Evolutionary conservation across 2,797 vertebrate species (phyloP), one percentile per base, ranked within the genome.

Genomic region (Bufotes viridis): DNA sequence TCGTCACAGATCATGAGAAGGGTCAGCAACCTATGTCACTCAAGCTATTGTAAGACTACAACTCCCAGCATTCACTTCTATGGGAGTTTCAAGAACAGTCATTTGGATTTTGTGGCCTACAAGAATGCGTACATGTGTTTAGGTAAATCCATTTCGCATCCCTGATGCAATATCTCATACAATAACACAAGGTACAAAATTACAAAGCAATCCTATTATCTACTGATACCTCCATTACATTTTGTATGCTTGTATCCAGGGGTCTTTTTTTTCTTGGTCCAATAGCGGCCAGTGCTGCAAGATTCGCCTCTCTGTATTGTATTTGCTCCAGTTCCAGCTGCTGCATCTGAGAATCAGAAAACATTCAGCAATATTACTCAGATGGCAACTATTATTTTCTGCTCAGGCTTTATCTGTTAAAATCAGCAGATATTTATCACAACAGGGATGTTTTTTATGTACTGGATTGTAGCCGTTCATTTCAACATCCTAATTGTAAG

Each of bases 221-320:
- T 14, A 15, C 15, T 55, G 51, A 24, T 93, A 98, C 97, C 96
- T 97, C 95, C 8, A 91, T 92, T 34, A 94, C 92, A 34, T 92
- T 90, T 91, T 91, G 92, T 91, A 85, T 0, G 1, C 92, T 93
- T 22, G 90, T 86, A 49, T 97, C 96, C 90, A 96, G 22, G 2
- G 95, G 93, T 94, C 96, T 97, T 90, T 97, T 98, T 93, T 95
- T 98, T 76, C 98, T 96, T 51, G 97, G 97, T 55, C 98, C 98
- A 70, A 99, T 97, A 85, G 98, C 98, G 78, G 98, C 98, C 90
- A 99, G 94, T 80, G 98, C 98, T 0, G 98, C 95, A 53, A 97
- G 94, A 93, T 99, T 99, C 76, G 98, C 97, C 88, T 98, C 97
- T 92, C 95, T 94, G 7, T 99, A 95, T 82, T 97, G 96, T 90